Conservation (phyloP, 2,888 invertebrate species). For the Lasioglossum oenotherae region DNA sequence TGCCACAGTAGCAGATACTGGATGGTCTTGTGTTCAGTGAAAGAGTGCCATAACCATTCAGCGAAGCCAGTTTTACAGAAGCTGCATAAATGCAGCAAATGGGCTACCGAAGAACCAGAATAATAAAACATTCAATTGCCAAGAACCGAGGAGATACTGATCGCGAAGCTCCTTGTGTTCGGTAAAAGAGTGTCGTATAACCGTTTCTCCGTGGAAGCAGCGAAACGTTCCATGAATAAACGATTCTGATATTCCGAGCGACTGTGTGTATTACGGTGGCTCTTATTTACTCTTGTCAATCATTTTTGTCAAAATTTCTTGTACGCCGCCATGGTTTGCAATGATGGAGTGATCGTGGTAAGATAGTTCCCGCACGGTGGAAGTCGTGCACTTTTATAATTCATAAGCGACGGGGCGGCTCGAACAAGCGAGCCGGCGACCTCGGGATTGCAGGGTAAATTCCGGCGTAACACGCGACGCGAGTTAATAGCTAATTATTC, state of each 20-base stretch:
- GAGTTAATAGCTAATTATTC: slow-evolving; percentile 64
- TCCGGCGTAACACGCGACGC: slow-evolving; percentile 53
- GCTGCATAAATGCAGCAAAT: not conserved
- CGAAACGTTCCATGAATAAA: not conserved
- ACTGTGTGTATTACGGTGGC: not conserved
- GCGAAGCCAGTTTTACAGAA: not conserved
- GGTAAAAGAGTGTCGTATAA: not conserved
- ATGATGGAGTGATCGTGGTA: not conserved
- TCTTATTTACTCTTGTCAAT: no score
- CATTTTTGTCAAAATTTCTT: no score
- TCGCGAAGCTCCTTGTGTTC: not conserved
- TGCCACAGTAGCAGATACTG: not conserved
- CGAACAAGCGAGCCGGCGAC: not conserved
- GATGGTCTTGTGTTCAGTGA: not conserved
- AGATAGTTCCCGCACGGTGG: slow-evolving; percentile 14
- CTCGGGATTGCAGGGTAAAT: slow-evolving; percentile 35
- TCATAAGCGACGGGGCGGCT: not conserved
- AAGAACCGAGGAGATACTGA: not conserved
- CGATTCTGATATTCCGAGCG: not conserved
- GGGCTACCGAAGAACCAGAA: not conserved
- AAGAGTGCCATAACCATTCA: not conserved
- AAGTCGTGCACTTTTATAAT: slow-evolving; percentile 17
- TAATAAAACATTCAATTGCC: not conserved
- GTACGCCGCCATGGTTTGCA: not conserved
- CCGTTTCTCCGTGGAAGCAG: not conserved